Base-by-base conservation (phyloP, 2,113 vertebrate genomes). In the Verasper variegatus region DNA sequence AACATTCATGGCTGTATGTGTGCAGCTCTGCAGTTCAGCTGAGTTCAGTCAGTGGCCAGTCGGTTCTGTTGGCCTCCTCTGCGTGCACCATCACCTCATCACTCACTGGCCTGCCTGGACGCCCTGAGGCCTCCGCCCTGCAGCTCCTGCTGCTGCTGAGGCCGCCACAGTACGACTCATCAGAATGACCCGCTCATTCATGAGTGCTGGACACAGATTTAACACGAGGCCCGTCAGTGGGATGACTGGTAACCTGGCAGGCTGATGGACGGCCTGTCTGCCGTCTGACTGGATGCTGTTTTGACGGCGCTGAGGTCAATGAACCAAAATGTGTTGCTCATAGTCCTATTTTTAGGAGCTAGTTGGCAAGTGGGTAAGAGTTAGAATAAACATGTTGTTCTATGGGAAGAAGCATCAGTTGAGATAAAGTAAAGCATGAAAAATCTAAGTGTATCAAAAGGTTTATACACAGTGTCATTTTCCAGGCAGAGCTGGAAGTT, bases 81-180 rank as follows among this genome's bases (percentile, higher is more conserved):
- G 59, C 71, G 18, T 60, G 82, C 51, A 55, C 88, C 72, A 21
- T 89, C 90, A 92, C 92, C 89, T 93, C 92, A 92, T 93, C 89
- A 87, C 63, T 92, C 89, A 91, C 18, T 60, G 23, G 63, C 4
- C 45, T 17, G 45, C 45, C 51, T 21, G 51, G 51, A 54, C 20
- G 51, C 68, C 78, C 74, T 3, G 78, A 73, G 24, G 45, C 69
- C 78, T 0, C 80, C 63, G 21, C 81, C 68, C 75, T 12, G 23
- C 62, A 52, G 51, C 31, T 31, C 31, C 31, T 7, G 6, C 31
- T 31, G 31, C 31, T 31, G 31, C 69, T 26, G 20, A n/a, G 37
- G 68, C 77, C 67, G 81, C 83, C 76, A 31, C 84, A 73, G 76
- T 62, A 76, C 31, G 21, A 62, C 76, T 67, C 86, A 40, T 77